Conservation (phyloP, 1,140 invertebrate genomes). For the Pseudomyrmex pallidus region DNA sequence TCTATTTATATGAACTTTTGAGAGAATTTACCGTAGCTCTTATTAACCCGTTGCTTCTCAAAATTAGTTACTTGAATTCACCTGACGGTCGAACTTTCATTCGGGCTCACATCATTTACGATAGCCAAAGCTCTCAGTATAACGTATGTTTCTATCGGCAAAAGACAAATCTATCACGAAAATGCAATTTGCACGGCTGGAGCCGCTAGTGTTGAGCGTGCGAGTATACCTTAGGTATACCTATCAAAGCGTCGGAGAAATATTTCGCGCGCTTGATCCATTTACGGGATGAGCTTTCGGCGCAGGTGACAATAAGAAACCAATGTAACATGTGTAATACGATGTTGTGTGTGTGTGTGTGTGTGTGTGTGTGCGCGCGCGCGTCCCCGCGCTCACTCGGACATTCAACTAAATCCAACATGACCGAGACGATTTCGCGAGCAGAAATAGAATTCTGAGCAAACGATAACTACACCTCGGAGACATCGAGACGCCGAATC, state of each 20-base stretch:
- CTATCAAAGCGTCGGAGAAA: slow-evolving; percentile 46
- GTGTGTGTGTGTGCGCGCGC: background rate
- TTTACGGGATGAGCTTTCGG: slow-evolving; percentile 66
- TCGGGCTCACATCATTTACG: background rate
- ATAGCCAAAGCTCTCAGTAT: background rate
- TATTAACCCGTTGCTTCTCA: too few species aligned
- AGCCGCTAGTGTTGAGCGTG: background rate
- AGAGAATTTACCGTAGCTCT: background rate
- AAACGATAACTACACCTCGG: slow-evolving; percentile 63
- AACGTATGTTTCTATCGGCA: background rate
- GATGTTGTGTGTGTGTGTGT: slow-evolving; percentile 16
- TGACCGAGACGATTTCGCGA: slow-evolving; percentile 43
- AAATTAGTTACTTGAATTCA: too few species aligned
- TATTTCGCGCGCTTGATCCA: slow-evolving; percentile 66
- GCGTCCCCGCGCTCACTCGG: background rate
- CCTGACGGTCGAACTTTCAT: background rate
- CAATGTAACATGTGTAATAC: slow-evolving; percentile 52
- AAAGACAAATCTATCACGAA: slow-evolving; percentile 29
- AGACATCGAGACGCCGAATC: slow-evolving; percentile 33
- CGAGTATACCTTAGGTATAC: too few species aligned
- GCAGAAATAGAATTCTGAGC: slow-evolving; percentile 58
- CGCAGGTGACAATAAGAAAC: slow-evolving; percentile 68
- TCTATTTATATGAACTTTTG: background rate
- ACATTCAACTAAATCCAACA: slow-evolving; percentile 30
- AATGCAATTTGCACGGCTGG: slow-evolving; percentile 44